Conservation (phyloP, 2,113 vertebrate species). For the Atlantisia rogersi region DNA sequence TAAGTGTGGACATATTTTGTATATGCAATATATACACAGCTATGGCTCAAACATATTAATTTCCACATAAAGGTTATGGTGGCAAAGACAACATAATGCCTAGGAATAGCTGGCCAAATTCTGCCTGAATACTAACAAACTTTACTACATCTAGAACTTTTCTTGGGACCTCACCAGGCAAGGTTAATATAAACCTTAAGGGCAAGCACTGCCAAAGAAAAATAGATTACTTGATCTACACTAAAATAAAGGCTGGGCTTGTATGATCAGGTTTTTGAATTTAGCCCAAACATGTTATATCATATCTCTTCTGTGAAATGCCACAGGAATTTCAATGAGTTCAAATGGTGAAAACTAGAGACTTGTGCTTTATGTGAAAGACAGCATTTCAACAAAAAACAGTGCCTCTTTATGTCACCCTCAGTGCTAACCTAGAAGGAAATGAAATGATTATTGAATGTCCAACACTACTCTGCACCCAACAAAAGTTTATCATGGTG, state of each 20-base stretch:
- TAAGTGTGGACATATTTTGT: not conserved
- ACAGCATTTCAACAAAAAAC: not conserved
- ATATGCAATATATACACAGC: not conserved
- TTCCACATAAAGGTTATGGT: not conserved
- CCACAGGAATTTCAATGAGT: not conserved
- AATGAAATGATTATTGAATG: not conserved
- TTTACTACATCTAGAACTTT: not conserved
- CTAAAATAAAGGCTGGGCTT: not conserved
- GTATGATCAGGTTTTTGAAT: not conserved
- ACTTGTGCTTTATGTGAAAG: not conserved
- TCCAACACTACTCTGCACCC: not conserved
- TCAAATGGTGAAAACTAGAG: not conserved
- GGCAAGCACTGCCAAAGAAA: not conserved
- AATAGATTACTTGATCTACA: not conserved
- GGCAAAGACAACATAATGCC: not conserved
- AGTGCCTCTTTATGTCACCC: not conserved
- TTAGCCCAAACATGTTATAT: not conserved
- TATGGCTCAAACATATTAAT: not conserved
- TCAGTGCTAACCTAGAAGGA: not conserved
- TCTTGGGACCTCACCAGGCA: not conserved
- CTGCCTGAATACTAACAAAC: not conserved
- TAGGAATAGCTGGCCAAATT: not conserved
- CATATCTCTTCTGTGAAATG: not conserved
- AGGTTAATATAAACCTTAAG: not conserved
- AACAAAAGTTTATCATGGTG: not conserved